A percentile compares a stretch with the other conserved stretches of the same genome.
These are phyloP conservation scores for Metaphire vulgaris DNA, from an alignment of 1,140 invertebrate species.

Conservation along the genomic window DNA sequence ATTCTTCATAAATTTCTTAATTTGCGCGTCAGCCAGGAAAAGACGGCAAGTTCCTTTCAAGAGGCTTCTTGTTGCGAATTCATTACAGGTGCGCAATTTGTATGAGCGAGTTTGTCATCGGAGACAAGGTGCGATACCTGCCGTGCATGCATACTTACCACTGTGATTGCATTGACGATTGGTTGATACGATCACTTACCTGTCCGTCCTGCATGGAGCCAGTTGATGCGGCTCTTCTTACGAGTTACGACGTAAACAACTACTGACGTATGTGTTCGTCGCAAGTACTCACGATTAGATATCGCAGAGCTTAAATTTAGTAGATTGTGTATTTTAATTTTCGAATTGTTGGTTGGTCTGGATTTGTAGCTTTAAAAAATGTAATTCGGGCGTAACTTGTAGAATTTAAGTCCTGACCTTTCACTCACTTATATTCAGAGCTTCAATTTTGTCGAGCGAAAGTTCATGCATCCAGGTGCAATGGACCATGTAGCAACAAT, in stretches of 20 bases:
- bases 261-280: neutral
- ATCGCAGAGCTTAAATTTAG: neutral
- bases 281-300: neutral
- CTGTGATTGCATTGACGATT: slow-evolving; percentile 70
- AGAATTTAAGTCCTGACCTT: too few species aligned
- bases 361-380: neutral
- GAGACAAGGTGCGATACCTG: slow-evolving; percentile 72
- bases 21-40: too few species aligned
- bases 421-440: too few species aligned
- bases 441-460: too few species aligned
- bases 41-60: too few species aligned
- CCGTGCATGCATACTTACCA: slow-evolving; percentile 94
- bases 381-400: neutral
- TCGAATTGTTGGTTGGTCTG: neutral
- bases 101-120: slow-evolving; percentile 81
- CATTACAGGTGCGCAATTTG: slow-evolving; percentile 80
- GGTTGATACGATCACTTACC: slow-evolving; percentile 85
- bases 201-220: slow-evolving; percentile 91
- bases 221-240: slow-evolving; percentile 83
- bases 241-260: slow-evolving; percentile 57
- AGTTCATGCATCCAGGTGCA: too few species aligned
- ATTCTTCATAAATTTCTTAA: too few species aligned
- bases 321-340: neutral
- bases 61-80: too few species aligned
- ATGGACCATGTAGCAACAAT: too few species aligned